Base-by-base conservation (phyloP, 2,888 invertebrate species). In the Portevinia maculata region DNA sequence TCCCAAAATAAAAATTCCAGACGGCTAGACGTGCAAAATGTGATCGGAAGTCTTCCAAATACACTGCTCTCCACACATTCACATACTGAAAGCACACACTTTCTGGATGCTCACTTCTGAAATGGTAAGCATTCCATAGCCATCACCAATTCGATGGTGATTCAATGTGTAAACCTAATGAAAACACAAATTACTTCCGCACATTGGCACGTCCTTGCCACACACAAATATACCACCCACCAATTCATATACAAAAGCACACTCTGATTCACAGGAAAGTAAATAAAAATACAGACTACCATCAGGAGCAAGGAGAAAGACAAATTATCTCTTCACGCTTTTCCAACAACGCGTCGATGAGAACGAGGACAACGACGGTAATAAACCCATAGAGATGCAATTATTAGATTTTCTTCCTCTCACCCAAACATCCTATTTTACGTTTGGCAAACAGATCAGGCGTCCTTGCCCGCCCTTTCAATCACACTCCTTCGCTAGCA, bases 41-140 rank as follows among this genome's bases (percentile, higher is more conserved):
- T 86, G 86, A 88, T 87, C 89, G 89, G 89, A 89, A 89, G 89
- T 90, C 87, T 87, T 87, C 89, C 88, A 89, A 90, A 89, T 89
- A 89, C 86, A 85, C 86, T 88, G 86, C 87, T 86, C 87, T 88
- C 64, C 44, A n/a, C 39, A 37, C 64, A 50, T 41, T 13, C 48
- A 62, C 28, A 17, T 41, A 59, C 52, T 17, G 3, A 8, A 32
- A 73, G 39, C 34, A 44, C 59, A 70, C 44, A 53, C 46, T 52
- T 57, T 53, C 32, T 28, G 53, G 60, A 62, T 73, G 67, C 13
- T 57, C 78, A 71, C 46, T 76, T 59, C 50, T 4, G 7, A n/a
- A 50, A 32, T 39, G 21, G 39, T 9, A 65, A 62, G 67, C 60
- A 78, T 83, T 67, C 64, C 71, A 41, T 13, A 59, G 21, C 62